Conservation (phyloP, 2,797 vertebrate species). For the Prunella strophiata region DNA sequence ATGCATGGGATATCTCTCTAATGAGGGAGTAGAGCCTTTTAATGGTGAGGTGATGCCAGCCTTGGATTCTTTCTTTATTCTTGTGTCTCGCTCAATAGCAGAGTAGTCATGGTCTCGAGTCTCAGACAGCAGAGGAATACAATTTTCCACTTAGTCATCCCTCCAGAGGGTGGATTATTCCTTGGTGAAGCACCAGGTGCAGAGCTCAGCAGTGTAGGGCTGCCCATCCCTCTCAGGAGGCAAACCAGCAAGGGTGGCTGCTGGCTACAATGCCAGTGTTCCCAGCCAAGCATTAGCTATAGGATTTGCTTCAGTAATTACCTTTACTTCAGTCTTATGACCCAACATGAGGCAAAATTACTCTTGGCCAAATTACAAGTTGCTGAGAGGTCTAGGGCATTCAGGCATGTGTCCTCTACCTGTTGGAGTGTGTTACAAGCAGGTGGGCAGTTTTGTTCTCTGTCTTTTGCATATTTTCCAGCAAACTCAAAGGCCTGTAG, state of each 20-base stretch:
- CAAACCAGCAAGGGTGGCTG: background rate
- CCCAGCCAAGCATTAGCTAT: slow-evolving; percentile 35
- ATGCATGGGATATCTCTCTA: slow-evolving; percentile 74
- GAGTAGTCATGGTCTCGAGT: slow-evolving; percentile 12
- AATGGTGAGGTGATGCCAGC: slow-evolving; percentile 53
- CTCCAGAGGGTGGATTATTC: background rate
- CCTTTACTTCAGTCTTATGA: slow-evolving; percentile 52
- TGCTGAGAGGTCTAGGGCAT: slow-evolving; percentile 35
- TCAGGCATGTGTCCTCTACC: slow-evolving; percentile 35
- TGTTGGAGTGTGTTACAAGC: background rate
- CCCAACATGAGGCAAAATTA: slow-evolving; percentile 44
- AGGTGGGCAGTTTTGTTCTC: background rate
- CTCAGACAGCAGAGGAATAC: background rate
- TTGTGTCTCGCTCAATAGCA: slow-evolving; percentile 26
- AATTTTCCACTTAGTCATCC: slow-evolving; percentile 30
- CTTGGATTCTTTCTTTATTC: slow-evolving; percentile 35
- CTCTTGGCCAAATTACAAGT: slow-evolving; percentile 52
- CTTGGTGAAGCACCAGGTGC: background rate
- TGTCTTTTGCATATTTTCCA: background rate
- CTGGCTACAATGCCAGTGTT: background rate
- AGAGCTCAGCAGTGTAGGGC: background rate
- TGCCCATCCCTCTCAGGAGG: background rate
- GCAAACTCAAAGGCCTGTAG: background rate
- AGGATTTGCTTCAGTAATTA: slow-evolving; percentile 60
- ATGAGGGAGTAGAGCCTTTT: slow-evolving; percentile 64